phyloP scores from a whole-genome alignment of 35 echinoderm and acorn worm species.

The Strongylocentrotus purpuratus region DNA sequence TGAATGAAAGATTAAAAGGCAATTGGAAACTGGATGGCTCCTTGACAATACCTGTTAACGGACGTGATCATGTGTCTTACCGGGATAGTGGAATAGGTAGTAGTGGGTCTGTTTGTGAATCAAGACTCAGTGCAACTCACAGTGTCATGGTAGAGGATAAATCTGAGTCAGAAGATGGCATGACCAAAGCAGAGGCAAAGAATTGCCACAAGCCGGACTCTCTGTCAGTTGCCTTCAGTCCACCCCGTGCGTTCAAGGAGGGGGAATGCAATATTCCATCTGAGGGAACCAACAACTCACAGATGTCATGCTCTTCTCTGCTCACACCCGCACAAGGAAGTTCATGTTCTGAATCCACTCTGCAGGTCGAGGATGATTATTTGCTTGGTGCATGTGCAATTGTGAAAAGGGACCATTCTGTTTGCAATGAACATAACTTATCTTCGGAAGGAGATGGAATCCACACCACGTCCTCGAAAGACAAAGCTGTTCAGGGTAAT shows the following conservation, averaged over 20 bases:
- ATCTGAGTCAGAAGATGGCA: background rate
- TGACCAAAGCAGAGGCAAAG: background rate
- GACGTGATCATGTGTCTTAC: background rate
- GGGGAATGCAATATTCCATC: background rate
- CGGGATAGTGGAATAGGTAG: conserved; percentile 23
- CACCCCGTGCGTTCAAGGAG: background rate
- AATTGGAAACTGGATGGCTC: background rate
- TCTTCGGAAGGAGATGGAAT: background rate
- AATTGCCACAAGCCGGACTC: background rate
- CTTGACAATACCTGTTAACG: background rate
- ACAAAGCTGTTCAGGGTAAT: background rate
- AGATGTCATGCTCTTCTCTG: background rate
- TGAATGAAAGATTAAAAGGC: conserved; percentile 8
- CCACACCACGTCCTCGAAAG: background rate
- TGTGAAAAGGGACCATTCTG: background rate
- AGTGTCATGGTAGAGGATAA: background rate
- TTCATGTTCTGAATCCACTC: background rate
- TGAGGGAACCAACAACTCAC: background rate
- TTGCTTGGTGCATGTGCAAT: conserved; percentile 33
- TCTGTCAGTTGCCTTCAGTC: background rate
- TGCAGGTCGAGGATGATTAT: background rate
- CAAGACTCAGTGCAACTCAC: conserved; percentile 1
- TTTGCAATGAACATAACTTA: background rate
- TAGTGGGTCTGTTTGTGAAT: conserved; percentile 1
- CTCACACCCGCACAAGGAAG: background rate